Conservation (phyloP, 2,888 invertebrate genomes). For the Chrysolina oricalcia region DNA sequence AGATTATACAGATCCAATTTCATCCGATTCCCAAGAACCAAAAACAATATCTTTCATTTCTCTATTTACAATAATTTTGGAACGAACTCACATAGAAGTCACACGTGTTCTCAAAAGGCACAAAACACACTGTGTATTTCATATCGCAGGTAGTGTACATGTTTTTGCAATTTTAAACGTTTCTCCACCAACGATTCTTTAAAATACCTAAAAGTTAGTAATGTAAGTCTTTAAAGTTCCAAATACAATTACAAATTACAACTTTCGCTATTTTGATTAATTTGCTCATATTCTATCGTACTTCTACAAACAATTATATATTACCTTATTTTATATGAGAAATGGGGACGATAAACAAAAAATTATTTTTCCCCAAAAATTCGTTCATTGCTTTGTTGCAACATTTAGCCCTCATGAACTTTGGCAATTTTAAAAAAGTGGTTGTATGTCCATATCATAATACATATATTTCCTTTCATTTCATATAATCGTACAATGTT, state of each 20-base stretch:
- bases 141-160: background rate
- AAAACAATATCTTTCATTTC: background rate
- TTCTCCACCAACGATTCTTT: no score
- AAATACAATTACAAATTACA: no score
- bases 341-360: no score
- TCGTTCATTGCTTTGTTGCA: no score
- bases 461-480: background rate
- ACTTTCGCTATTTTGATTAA: background rate
- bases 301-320: background rate
- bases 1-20: background rate
- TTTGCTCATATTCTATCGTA: background rate
- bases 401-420: constrained; percentile 8
- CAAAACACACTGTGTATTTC: constrained; percentile 60
- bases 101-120: constrained; percentile 64
- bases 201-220: no score
- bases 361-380: no score
- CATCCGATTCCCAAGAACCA: constrained; percentile 1
- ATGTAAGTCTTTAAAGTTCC: no score
- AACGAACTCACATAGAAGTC: constrained; percentile 50
- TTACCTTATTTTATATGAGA: no score
- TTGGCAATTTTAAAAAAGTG: constrained; percentile 14
- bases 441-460: background rate
- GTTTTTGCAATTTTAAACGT: background rate
- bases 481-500: background rate
- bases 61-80: constrained; percentile 34